Evolutionary conservation across 2,888 invertebrate species (phyloP).

Genomic region (Sarcophaga rosellei): DNA sequence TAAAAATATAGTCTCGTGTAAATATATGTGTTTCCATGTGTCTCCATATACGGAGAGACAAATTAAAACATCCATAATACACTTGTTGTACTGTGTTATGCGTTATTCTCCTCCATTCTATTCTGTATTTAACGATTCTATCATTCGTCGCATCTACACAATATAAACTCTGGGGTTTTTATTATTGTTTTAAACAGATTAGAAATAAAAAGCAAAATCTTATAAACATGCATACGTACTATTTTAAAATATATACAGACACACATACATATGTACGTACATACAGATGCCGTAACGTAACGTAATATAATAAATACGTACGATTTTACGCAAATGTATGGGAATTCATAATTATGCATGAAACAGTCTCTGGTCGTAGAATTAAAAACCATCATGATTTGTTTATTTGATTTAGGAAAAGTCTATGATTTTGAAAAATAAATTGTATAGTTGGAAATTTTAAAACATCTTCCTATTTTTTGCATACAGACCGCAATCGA

Average conservation of each 20-base stretch:
- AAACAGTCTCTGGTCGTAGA: neutral
- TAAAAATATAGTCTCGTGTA: too few relatives aligned
- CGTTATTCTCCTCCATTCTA: too few relatives aligned
- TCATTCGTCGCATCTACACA: slow-evolving; percentile 14
- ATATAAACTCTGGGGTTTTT: slow-evolving; percentile 25
- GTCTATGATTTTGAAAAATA: neutral
- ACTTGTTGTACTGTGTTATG: slow-evolving; percentile 30
- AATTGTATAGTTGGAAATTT: neutral
- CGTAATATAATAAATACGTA: neutral
- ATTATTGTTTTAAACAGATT: slow-evolving; percentile 45
- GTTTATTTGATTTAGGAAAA: neutral
- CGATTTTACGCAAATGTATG: neutral
- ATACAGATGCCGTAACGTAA: too few relatives aligned
- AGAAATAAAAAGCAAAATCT: neutral
- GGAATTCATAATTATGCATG: slow-evolving; percentile 27
- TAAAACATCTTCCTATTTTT: neutral
- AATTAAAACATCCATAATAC: slow-evolving; percentile 20
- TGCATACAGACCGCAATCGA: too few relatives aligned
- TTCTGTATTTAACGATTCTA: neutral
- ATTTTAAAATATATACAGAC: too few relatives aligned
- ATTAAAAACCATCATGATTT: neutral
- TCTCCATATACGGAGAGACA: neutral
- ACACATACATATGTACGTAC: neutral
- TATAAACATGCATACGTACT: slow-evolving; percentile 4
- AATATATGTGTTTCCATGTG: too few relatives aligned